These are phyloP conservation scores for Alentia gelatinosa DNA, from an alignment of 2,888 invertebrate genomes.

Conservation along the genomic window DNA sequence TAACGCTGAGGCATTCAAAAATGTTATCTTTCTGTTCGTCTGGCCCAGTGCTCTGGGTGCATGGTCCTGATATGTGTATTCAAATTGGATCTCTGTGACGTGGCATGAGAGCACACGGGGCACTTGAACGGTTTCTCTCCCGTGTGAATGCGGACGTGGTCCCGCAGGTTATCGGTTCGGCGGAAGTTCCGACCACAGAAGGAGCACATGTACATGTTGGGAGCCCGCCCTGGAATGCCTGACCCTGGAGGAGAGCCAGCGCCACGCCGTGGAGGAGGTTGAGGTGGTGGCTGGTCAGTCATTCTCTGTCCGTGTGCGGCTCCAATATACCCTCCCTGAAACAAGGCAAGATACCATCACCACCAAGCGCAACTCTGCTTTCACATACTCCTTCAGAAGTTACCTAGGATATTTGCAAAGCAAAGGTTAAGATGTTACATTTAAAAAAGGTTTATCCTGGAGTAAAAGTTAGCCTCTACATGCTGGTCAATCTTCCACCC, in stretches of 20 bases:
- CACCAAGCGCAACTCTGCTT: neutral
- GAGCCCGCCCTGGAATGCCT: neutral
- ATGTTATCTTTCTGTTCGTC: too few species aligned
- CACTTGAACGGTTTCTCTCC: constrained; percentile 22
- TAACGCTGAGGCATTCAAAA: too few species aligned
- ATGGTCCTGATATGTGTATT: neutral
- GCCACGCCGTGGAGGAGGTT: neutral
- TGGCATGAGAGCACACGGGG: neutral
- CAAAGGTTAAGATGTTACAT: too few species aligned
- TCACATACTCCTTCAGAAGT: too few species aligned
- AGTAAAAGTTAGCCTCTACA: too few species aligned
- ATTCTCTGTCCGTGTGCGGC: neutral
- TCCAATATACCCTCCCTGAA: constrained; percentile 9
- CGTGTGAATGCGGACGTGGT: neutral
- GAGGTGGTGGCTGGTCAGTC: neutral
- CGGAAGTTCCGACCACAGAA: neutral
- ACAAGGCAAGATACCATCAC: neutral
- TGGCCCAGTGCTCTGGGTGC: neutral
- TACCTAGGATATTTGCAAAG: too few species aligned
- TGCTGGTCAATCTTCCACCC: too few species aligned
- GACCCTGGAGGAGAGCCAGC: neutral
- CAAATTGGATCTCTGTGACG: neutral
- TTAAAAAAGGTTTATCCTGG: too few species aligned
- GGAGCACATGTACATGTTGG: neutral
- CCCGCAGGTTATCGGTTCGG: neutral